phyloP scores from a whole-genome alignment of 2,797 vertebrate genomes.

The Thunnus albacares region DNA sequence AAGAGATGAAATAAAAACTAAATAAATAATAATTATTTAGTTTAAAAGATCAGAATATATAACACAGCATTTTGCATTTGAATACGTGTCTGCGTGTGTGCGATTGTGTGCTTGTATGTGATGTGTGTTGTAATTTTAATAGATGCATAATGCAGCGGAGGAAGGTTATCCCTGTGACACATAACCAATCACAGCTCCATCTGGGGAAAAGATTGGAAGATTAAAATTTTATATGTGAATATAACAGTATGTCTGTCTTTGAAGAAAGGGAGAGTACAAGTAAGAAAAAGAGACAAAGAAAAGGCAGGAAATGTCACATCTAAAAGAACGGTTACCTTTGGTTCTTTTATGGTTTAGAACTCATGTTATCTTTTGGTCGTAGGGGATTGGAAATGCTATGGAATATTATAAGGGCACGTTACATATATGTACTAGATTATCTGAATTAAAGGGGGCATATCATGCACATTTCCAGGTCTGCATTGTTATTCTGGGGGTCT shows the following conservation, averaged over 20 bases:
- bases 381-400: not conserved
- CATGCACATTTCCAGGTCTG: no score
- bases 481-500: no score
- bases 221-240: conserved; percentile 55
- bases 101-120: not conserved
- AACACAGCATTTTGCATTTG: not conserved
- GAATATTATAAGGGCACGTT: not conserved
- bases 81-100: not conserved
- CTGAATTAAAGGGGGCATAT: no score
- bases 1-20: not conserved
- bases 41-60: not conserved
- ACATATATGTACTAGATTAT: no score
- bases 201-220: conserved; percentile 36
- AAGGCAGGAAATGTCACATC: not conserved
- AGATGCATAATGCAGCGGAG: conserved; percentile 35
- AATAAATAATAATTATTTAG: not conserved
- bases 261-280: not conserved
- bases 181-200: conserved; percentile 37
- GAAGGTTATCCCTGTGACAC: conserved; percentile 9
- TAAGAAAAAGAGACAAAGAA: conserved; percentile 8
- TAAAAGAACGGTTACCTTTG: not conserved
- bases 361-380: not conserved
- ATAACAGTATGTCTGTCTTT: conserved; percentile 6
- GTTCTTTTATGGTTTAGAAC: not conserved
- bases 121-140: conserved; percentile 16